Evolutionary conservation across 2,113 vertebrate genomes (phyloP), one percentile per base, ranked within the genome.

Genomic region (Festucalex cinctus): DNA sequence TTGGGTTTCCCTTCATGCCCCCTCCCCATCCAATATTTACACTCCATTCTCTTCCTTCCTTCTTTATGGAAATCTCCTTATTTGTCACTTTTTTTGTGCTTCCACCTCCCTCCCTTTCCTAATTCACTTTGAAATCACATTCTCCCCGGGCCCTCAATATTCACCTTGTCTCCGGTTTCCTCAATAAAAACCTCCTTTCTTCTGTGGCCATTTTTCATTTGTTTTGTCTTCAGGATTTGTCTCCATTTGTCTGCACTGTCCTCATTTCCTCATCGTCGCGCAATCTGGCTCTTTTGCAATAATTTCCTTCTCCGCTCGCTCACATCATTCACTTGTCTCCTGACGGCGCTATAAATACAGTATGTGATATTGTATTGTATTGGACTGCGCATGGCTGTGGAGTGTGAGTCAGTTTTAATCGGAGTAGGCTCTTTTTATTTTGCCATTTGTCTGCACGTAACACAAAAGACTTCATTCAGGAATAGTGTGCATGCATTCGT

Each of bases 41-140:
- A 12, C 19, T 63, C n/a, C 63, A 12, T 0, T 65, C 48, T 61
- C 32, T 63, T 71, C 68, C 35, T 13, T 69, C 36, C 46, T 43
- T 69, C 68, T 87, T 73, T n/a, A 39, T 72, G 63, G 78, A 84
- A 81, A 85, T 83, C 64, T 74, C 54, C 63, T 75, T 72, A 73
- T 84, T 83, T 83, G 62, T 76, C 26, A 3, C 26, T 68, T 72
- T 66, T 69, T 60, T 19, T 22, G 44, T 58, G 19, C 12, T 64
- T 37, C 28, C 35, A 66, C 69, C 49, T 20, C 2, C 43, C 2
- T 3, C 61, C 67, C 60, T 61, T 71, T 53, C 74, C 65, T 73
- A 80, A 82, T 79, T 74, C 56, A 32, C 24, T 26, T 85, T 71
- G 63, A 76, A 82, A 86, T 81, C 53, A 2, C 32, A 82, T 86